Evolutionary conservation across 2,888 invertebrate genomes (phyloP), one percentile per base, ranked within the genome.

Genomic region (Polyploca ridens): DNA sequence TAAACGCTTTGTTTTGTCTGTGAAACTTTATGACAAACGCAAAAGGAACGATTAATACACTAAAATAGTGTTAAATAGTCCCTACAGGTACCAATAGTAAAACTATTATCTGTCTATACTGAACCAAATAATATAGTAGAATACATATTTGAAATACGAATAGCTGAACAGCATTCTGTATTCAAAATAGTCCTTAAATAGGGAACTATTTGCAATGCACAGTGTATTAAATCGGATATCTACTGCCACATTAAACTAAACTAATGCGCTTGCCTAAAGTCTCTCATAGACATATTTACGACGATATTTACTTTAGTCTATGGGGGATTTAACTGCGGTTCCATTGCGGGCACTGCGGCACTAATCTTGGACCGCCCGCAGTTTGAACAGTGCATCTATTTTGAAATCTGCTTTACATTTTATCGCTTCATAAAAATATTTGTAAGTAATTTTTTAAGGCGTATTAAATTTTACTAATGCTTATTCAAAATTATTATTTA

Each of bases 241-340:
- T n/a, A 46, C 46, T 14, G 44, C 44, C 49, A 16, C 49, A 54
- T 54, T 54, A 10, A 49, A 49, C 16, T 16, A 49, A 49, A 49
- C 4, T 49, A 49, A 16, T 49, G 46, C 49, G n/a, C 49, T 54
- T n/a, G 1, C 46, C 54, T 54, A 54, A 19, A 19, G 49, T 49
- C 16, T 54, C 54, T 54, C 10, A 54, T 16, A 19, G 54, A 54
- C 16, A 49, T 49, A 54, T 54, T 54, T 54, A 63, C 16, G 14
- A 58, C 13, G 35, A 63, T 58, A 58, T 63, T 54, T n/a, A 38
- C 44, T 44, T 38, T 57, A 27, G 54, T 38, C 38, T 11, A 38
- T 63, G 41, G 16, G 38, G 57, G 38, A 38, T 58, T 62, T 62
- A 46, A 33, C 13, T 54, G 54, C 54, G 54, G 54, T 54, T 54